phyloP scores from a whole-genome alignment of 2,888 invertebrate genomes.

The Epirrhoe alternata region DNA sequence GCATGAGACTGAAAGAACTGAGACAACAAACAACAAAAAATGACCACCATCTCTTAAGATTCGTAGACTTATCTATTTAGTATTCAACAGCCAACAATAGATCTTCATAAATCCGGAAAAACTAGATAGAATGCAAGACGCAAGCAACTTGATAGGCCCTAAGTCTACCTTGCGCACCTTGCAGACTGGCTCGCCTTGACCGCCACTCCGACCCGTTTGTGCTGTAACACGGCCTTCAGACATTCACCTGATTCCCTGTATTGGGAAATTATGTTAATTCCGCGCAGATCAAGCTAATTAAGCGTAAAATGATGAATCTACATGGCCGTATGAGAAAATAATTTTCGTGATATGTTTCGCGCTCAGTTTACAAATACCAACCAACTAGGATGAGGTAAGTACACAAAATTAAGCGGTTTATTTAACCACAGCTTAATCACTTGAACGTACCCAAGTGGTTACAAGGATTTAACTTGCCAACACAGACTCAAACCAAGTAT shows the following conservation, averaged over 20 bases:
- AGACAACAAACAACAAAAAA: no score
- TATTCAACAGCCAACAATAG: background rate
- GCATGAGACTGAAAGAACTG: no score
- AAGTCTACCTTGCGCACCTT: slow-evolving; percentile 49
- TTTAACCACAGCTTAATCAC: no score
- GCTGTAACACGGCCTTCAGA: slow-evolving; percentile 21
- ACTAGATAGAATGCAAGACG: slow-evolving; percentile 24
- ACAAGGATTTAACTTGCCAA: no score
- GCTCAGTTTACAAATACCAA: no score
- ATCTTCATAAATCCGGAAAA: slow-evolving; percentile 20
- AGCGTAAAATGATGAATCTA: background rate
- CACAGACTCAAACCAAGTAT: background rate
- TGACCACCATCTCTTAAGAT: no score
- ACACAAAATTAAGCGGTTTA: no score
- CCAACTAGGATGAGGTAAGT: no score
- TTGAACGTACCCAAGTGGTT: no score
- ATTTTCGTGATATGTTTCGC: no score
- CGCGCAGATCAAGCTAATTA: background rate
- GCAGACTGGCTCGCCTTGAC: slow-evolving; percentile 63
- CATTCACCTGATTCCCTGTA: slow-evolving; percentile 13
- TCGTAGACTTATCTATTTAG: background rate
- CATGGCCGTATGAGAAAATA: no score
- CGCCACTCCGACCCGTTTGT: slow-evolving; percentile 56
- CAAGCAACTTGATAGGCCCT: slow-evolving; percentile 51
- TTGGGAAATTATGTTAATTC: slow-evolving; percentile 2